Base-by-base conservation (phyloP, 2,888 invertebrate genomes). In the Heteromurus nitidus region DNA sequence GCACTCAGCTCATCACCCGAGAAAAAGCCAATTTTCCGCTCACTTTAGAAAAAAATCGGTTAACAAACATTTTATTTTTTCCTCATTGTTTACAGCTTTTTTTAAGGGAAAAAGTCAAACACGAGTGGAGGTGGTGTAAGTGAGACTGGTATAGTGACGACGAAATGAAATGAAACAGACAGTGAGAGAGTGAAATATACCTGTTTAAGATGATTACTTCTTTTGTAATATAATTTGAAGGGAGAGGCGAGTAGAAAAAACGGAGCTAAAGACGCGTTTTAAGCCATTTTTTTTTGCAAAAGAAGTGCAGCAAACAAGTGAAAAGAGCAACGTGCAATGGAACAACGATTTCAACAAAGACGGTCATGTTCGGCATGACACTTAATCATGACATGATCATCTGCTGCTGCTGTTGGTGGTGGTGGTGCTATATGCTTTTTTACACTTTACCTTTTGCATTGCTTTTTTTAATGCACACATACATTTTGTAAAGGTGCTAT, bases 311-410 rank as follows among this genome's bases (percentile, higher is more conserved):
- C 47, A 47, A 47, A 72, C 24, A 36, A n/a, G 42, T 26, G 28
- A 55, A 31, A 70, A 64, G 70, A 72, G 44, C 53, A 72, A 65
- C 70, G 70, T 79, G 70, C 70, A 79, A 60, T 24, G 31, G 68
- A 70, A 75, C 75, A 70, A 75, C 69, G 60, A 31, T 67, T 42
- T 55, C 47, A 22, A 81, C 80, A 83, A 81, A 72, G 80, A 83
- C 80, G 76, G 83, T 83, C 83, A 83, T 83, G 83, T 81, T 75
- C 65, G 75, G 81, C 80, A 83, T 83, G 83, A 80, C 80, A 83
- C 76, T 83, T 80, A 80, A 76, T 81, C 83, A 80, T 83, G 83
- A 83, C 83, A 83, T 80, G 83, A 83, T 80, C 80, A 83, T 80
- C 36, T 20, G 55, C 69, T 64, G 58, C 65, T 72, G 60, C 26